Evolutionary conservation across 2,888 invertebrate genomes (phyloP).

Genomic region (Rhopalosiphum nymphaeae): DNA sequence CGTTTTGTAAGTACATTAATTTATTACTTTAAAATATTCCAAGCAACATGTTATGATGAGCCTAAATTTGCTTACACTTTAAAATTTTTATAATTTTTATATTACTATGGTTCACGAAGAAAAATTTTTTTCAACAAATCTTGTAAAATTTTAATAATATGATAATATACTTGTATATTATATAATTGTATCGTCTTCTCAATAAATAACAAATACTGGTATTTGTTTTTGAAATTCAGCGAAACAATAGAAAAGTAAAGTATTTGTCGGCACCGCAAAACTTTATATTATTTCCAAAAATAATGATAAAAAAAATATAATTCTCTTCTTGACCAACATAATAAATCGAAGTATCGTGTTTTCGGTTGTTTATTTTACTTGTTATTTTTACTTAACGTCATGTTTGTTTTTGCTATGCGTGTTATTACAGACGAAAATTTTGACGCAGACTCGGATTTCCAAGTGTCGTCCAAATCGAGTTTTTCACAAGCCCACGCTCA

Average conservation of each 20-base stretch:
- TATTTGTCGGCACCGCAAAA: background rate
- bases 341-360: constrained; percentile 27
- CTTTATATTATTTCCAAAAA: background rate
- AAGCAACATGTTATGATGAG: background rate
- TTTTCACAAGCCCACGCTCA: constrained; percentile 55
- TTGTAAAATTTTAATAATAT: background rate
- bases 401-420: background rate
- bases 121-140: background rate
- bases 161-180: background rate
- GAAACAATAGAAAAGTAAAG: background rate
- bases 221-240: background rate
- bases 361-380: background rate
- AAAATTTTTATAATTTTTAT: background rate
- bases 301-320: background rate
- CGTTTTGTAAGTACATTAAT: background rate
- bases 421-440: constrained; percentile 14
- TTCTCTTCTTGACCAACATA: background rate
- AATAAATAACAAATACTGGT: background rate
- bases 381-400: constrained; percentile 12
- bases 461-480: constrained; percentile 43
- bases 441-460: constrained; percentile 49
- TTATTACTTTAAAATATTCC: background rate
- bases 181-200: background rate
- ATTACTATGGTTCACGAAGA: background rate
- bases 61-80: background rate